phyloP scores from a whole-genome alignment of 1,140 invertebrate genomes.

The Microplitis demolitor region DNA sequence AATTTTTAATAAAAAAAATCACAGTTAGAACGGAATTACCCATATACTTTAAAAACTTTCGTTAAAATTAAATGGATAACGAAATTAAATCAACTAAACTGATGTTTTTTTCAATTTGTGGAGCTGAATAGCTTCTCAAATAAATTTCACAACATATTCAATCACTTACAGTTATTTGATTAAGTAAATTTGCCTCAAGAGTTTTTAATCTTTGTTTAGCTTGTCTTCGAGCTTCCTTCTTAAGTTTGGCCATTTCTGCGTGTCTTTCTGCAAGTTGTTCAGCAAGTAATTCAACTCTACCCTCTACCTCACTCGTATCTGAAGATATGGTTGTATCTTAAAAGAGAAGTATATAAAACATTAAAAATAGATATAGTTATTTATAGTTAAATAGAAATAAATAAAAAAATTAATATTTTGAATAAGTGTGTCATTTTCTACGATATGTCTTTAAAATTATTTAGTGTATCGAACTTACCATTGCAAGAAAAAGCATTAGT shows the following conservation, averaged over 20 bases:
- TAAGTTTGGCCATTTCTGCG: constrained; percentile 54
- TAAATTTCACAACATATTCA: background rate
- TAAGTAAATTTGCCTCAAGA: constrained; percentile 54
- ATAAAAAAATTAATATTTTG: too few relatives aligned
- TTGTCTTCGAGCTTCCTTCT: constrained; percentile 52
- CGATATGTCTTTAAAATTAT: background rate
- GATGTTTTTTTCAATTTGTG: too few relatives aligned
- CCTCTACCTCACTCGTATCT: constrained; percentile 57
- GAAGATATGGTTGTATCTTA: constrained; percentile 57
- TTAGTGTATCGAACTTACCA: constrained; percentile 38
- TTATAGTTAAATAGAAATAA: too few relatives aligned
- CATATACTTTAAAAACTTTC: too few relatives aligned
- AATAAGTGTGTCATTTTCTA: too few relatives aligned
- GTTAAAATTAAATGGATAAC: too few relatives aligned
- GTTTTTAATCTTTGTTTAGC: constrained; percentile 54
- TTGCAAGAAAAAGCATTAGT: constrained; percentile 53
- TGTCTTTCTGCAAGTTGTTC: constrained; percentile 55
- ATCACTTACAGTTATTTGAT: constrained; percentile 54
- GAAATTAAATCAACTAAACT: too few relatives aligned
- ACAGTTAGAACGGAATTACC: too few relatives aligned
- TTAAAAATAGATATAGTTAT: too few relatives aligned
- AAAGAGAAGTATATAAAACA: background rate
- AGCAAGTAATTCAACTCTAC: constrained; percentile 54
- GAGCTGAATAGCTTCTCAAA: background rate
- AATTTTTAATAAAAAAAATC: too few relatives aligned